Evolutionary conservation across 2,888 invertebrate genomes (phyloP), one percentile per base, ranked within the genome.

Genomic region (Drosophila macrospina): DNA sequence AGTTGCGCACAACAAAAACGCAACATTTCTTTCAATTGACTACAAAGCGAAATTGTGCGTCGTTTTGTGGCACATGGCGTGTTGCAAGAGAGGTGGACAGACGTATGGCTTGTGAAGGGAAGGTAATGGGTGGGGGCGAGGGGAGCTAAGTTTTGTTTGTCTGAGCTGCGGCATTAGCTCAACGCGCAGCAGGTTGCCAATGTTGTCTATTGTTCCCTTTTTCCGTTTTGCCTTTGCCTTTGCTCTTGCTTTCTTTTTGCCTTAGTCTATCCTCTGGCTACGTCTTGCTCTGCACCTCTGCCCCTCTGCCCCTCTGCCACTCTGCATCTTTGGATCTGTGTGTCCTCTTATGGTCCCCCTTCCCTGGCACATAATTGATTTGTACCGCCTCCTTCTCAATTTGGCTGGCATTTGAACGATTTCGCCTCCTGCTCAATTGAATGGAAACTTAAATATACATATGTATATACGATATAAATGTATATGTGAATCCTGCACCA

Each of bases 171-270:
- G 85, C 85, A 84, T 79, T 79, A 82, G 82, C 74, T 67, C 63
- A 71, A 61, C 71, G 67, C 82, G 64, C 82, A 82, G 82, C 82
- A 85, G 82, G 85, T 82, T 72, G 85, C 85, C 82, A 85, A 85
- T 85, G 70, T 79, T 73, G 72, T 77, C 82, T 71, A 85, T 82
- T 82, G 85, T 85, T 79, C 62, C 59, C 56, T 60, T 52, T 52
- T 42, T 26, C 10, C 36, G n/a, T 26, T 60, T 41, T 32, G 13
- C 20, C 26, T 42, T 11, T n/a, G n/a, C 37, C 13, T 24, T 48
- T 57, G 20, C 20, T 56, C 50, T 24, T 13, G 24, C 47, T 48
- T 44, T 56, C 26, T 60, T 44, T 61, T 52, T 37, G 1, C 37
- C 60, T 59, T 36, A 54, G 41, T 60, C 60, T 65, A 34, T 45